Evolutionary conservation across 1,140 invertebrate species (phyloP), one percentile per base, ranked within the genome.

Genomic region (Anoplophora glabripennis): DNA sequence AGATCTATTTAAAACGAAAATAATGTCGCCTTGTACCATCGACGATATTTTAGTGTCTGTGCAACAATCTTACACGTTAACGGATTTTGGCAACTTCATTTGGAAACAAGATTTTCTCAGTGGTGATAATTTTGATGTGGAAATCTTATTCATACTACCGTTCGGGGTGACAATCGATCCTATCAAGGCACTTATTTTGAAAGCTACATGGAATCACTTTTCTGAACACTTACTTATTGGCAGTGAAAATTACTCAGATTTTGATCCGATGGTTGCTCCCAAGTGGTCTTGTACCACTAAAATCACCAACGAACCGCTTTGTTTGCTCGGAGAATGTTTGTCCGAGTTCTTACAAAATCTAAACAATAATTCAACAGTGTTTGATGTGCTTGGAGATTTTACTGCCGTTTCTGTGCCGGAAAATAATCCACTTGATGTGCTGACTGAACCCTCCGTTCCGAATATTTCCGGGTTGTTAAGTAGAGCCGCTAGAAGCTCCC

Each of bases 211-310:
- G 95, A 88, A 88, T 2, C 81, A 86, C 72, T 78, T 97, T 45
- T 84, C 86, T 3, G 94, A 96, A 73, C 88, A 90, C 74, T 84
- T 91, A 33, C 86, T 96, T 28, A 86, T 94, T 1, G 95, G 98
- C 71, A 92, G 87, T 63, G 87, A 92, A 71, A 85, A 83, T 54
- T 92, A 93, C 73, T 89, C 88, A 37, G 92, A 96, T 78, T 86
- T 98, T 66, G 86, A 94, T 71, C 92, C 94, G 8, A 76, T 88
- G 18, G 83, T 89, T 67, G 93, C 95, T 18, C 88, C 89, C 0
- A 81, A 86, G 59, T 97, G 94, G 84, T 84, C 83, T 7, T 78
- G 88, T 12, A 78, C 79, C 68, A 76, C 86, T 0, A 81, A 82
- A 67, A 83, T 85, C 68, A 77, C 82, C 48, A 76, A 83, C 3